A percentile compares a stretch with the other conserved stretches of the same genome.
These are phyloP conservation scores for Palloptera scutellata DNA, from an alignment of 2,888 invertebrate genomes.

Conservation along the genomic window DNA sequence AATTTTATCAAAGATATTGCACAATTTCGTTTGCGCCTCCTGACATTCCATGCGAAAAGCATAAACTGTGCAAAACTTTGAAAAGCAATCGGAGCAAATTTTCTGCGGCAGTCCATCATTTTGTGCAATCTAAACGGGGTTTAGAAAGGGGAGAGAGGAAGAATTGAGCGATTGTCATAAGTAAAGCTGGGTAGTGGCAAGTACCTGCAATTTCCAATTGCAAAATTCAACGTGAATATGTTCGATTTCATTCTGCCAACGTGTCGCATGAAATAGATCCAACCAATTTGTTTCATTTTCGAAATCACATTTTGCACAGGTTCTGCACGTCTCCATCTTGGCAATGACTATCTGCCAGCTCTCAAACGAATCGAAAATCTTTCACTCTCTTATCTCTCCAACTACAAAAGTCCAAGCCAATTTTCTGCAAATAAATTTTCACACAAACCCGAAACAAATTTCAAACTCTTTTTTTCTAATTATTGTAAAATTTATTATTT, in stretches of 20 bases:
- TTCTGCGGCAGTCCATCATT: slow-evolving; percentile 58
- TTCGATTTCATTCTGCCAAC: slow-evolving; percentile 52
- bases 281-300: slow-evolving; percentile 55
- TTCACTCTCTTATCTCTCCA: too few relatives aligned
- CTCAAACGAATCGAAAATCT: too few relatives aligned
- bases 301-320: slow-evolving; percentile 59
- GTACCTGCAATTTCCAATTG: slow-evolving; percentile 56
- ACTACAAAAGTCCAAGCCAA: too few relatives aligned
- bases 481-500: too few relatives aligned
- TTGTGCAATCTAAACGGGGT: slow-evolving; percentile 46
- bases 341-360: not conserved
- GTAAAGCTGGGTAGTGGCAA: not conserved
- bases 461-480: too few relatives aligned
- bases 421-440: too few relatives aligned
- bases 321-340: slow-evolving; percentile 58
- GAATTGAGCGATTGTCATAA: not conserved
- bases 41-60: slow-evolving; percentile 53
- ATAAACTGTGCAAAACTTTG: slow-evolving; percentile 54
- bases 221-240: slow-evolving; percentile 53
- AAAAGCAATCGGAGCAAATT: slow-evolving; percentile 57
- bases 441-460: too few relatives aligned
- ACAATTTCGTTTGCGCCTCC: slow-evolving; percentile 53
- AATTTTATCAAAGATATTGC: slow-evolving; percentile 57
- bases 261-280: slow-evolving; percentile 54
- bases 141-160: slow-evolving; percentile 3